Conservation (phyloP, 2,113 vertebrate genomes). For the Malurus elegans region DNA sequence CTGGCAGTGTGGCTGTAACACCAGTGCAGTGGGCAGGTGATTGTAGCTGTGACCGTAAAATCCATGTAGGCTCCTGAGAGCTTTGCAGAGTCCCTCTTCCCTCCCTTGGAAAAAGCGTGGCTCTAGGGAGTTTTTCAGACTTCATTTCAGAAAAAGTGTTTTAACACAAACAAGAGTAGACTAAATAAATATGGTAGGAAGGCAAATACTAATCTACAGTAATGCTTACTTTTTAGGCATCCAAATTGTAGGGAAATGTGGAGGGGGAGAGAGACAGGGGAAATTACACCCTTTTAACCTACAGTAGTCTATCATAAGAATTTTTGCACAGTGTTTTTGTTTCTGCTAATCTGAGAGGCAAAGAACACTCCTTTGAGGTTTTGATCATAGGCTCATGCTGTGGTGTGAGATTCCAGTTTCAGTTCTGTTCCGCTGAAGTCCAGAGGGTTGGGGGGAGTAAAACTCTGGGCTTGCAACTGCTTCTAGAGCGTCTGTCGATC, state of each 20-base stretch:
- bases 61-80: fast-evolving
- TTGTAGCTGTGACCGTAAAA: background rate
- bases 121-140: background rate
- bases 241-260: background rate
- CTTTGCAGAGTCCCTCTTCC: background rate
- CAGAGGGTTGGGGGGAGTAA: fast-evolving
- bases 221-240: background rate
- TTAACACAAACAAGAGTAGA: too few species aligned
- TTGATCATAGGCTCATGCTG: background rate
- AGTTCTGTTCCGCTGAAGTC: background rate
- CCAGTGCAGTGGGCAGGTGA: fast-evolving
- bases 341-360: background rate
- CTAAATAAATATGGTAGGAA: background rate
- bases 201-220: background rate
- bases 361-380: fast-evolving
- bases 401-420: fast-evolving
- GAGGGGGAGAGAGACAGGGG: fast-evolving
- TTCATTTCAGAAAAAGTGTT: background rate
- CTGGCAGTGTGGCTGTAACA: fast-evolving
- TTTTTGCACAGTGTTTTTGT: background rate
- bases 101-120: fast-evolving
- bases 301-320: background rate
- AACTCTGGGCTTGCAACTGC: background rate
- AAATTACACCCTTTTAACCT: background rate
- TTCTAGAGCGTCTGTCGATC: fast-evolving